Conservation (phyloP, 1,140 invertebrate genomes). For the Lepidotrigona ventralis region DNA sequence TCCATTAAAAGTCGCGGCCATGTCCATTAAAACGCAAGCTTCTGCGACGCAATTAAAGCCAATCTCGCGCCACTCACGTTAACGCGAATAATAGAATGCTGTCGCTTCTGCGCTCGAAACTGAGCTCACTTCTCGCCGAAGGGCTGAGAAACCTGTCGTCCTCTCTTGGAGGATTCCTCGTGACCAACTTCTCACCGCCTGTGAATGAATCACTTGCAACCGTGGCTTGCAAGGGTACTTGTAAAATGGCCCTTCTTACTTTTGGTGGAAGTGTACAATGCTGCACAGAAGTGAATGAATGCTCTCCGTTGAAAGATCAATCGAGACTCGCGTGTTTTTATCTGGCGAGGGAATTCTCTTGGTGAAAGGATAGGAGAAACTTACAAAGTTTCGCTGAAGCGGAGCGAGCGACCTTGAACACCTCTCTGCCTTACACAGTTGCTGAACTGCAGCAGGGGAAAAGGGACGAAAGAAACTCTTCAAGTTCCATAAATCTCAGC, state of each 20-base stretch:
- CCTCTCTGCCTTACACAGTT: not conserved
- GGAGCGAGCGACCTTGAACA: not conserved
- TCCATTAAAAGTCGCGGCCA: not conserved
- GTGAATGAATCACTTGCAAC: constrained; percentile 22
- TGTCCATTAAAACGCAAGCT: constrained; percentile 25
- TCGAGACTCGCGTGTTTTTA: not conserved
- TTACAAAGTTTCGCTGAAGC: not conserved
- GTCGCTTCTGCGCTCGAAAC: constrained; percentile 5
- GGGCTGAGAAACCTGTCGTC: too few relatives aligned
- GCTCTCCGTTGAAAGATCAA: too few relatives aligned
- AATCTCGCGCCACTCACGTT: constrained; percentile 22
- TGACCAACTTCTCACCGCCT: not conserved
- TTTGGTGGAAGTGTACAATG: too few relatives aligned
- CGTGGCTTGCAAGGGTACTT: not conserved
- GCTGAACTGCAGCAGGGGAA: not conserved
- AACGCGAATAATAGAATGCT: constrained; percentile 36
- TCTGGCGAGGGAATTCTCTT: not conserved
- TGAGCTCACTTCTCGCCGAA: not conserved
- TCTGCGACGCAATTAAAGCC: constrained; percentile 21
- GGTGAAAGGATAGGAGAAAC: too few relatives aligned
- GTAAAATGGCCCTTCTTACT: constrained; percentile 3
- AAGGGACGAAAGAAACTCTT: not conserved
- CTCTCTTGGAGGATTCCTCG: not conserved
- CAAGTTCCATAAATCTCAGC: not conserved
- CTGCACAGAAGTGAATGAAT: too few relatives aligned